Percentiles rank a stretch among this genome's conserved stretches.
These are phyloP conservation scores for Drosophila ananassae DNA, from an alignment of 1,140 invertebrate genomes.

Conservation along the genomic window DNA sequence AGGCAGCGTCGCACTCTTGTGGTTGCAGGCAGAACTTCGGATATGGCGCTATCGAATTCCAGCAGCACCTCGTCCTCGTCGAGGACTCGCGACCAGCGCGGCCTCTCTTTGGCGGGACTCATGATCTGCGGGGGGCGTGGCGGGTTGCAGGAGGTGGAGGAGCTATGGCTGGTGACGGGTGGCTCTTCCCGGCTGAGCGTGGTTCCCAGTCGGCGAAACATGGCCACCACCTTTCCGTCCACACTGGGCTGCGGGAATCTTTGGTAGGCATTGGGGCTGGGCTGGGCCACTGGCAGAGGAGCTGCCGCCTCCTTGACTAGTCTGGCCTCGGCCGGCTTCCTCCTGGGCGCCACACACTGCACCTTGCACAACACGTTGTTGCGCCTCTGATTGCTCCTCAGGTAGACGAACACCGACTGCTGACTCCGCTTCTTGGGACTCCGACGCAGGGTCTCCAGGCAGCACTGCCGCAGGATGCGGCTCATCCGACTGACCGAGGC, in stretches of 20 bases:
- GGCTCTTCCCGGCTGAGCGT: constrained; percentile 53
- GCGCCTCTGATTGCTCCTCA: constrained; percentile 9
- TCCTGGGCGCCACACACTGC: constrained; percentile 29
- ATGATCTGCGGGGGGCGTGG: constrained; percentile 56
- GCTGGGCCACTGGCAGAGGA: not conserved
- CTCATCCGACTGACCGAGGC: constrained; percentile 29
- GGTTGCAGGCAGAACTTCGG: constrained; percentile 71
- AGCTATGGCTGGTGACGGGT: not conserved
- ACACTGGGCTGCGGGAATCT: constrained; percentile 67
- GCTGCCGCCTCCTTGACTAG: constrained; percentile 13
- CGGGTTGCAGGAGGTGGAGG: constrained; percentile 3
- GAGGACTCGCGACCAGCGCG: constrained; percentile 67
- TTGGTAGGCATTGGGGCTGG: constrained; percentile 50
- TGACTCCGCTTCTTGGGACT: constrained; percentile 37
- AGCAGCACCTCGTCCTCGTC: constrained; percentile 78
- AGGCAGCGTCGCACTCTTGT: constrained; percentile 48
- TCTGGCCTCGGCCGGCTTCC: constrained; percentile 11
- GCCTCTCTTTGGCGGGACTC: constrained; percentile 69
- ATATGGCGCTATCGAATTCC: constrained; percentile 77
- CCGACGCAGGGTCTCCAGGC: constrained; percentile 37
- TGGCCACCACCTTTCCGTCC: constrained; percentile 80
- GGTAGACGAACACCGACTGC: constrained; percentile 26
- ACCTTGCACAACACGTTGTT: constrained; percentile 34
- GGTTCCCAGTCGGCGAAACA: constrained; percentile 77
- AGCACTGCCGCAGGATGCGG: constrained; percentile 47